Evolutionary conservation across 37 sponge, comb jelly and placozoan species (phyloP), one percentile per base, ranked within the genome.

Genomic region (Hormiphora californensis): DNA sequence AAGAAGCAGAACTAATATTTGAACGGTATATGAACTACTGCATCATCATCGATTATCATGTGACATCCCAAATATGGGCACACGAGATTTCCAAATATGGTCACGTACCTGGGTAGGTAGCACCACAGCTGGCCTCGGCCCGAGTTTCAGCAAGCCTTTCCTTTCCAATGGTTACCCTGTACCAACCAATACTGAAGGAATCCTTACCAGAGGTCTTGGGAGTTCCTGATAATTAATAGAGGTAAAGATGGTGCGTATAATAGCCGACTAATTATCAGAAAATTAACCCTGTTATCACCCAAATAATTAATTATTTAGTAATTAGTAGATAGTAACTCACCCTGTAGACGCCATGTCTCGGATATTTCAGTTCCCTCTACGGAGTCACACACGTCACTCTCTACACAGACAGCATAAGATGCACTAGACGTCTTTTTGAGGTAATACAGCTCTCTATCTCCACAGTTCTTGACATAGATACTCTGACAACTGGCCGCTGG

Each of bases 261-360:
- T n/a, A n/a, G n/a, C n/a, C n/a, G n/a, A n/a, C n/a, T n/a, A n/a
- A n/a, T n/a, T n/a, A n/a, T n/a, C n/a, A n/a, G n/a, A n/a, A n/a
- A n/a, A n/a, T n/a, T n/a, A n/a, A n/a, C n/a, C n/a, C n/a, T n/a
- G n/a, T n/a, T n/a, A n/a, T n/a, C n/a, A n/a, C n/a, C n/a, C n/a
- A n/a, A n/a, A n/a, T n/a, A n/a, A n/a, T n/a, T n/a, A n/a, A n/a
- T n/a, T n/a, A n/a, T n/a, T n/a, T n/a, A n/a, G n/a, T n/a, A n/a
- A n/a, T n/a, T n/a, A n/a, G n/a, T n/a, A n/a, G n/a, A n/a, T n/a
- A n/a, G n/a, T n/a, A n/a, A n/a, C n/a, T n/a, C n/a, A n/a, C n/a
- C n/a, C n/a, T n/a, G n/a, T n/a, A n/a, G n/a, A n/a, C 81, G 40
- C 81, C 81, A 73, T 19, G 46, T 73, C 0, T 73, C 81, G 25